Conservation (phyloP, 2,888 invertebrate genomes). For the Ganaspis brasiliensis region DNA sequence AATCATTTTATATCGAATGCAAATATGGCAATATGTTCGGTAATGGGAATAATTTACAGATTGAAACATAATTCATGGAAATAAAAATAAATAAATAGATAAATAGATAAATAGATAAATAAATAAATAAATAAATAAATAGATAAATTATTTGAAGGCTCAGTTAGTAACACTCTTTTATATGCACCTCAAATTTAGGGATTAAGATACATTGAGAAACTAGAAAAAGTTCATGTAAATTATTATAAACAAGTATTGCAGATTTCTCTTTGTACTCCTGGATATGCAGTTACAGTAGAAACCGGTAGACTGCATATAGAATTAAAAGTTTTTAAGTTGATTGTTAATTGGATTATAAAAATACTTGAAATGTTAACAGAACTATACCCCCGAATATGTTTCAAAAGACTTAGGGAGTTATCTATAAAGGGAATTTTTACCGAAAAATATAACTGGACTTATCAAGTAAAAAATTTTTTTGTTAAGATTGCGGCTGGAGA, state of each 20-base stretch:
- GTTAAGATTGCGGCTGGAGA: not conserved
- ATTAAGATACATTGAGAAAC: constrained; percentile 1
- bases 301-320: not conserved
- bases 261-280: not conserved
- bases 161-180: not conserved
- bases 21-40: not conserved
- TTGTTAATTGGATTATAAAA: constrained; percentile 1
- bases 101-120: too few relatives aligned
- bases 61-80: not conserved
- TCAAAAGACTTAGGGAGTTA: too few relatives aligned
- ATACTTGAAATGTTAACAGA: too few relatives aligned
- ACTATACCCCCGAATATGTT: too few relatives aligned
- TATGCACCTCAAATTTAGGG: not conserved
- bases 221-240: constrained; percentile 9
- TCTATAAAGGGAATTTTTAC: too few relatives aligned
- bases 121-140: too few relatives aligned
- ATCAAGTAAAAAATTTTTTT: not conserved
- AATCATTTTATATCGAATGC: not conserved
- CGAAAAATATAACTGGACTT: not conserved
- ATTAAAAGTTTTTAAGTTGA: constrained; percentile 7
- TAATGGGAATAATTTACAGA: not conserved
- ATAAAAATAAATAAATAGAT: too few relatives aligned
- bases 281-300: not conserved
- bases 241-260: constrained; percentile 1
- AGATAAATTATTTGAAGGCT: not conserved